Conservation (phyloP, 2,888 invertebrate genomes). For the Syrista parreyssii region DNA sequence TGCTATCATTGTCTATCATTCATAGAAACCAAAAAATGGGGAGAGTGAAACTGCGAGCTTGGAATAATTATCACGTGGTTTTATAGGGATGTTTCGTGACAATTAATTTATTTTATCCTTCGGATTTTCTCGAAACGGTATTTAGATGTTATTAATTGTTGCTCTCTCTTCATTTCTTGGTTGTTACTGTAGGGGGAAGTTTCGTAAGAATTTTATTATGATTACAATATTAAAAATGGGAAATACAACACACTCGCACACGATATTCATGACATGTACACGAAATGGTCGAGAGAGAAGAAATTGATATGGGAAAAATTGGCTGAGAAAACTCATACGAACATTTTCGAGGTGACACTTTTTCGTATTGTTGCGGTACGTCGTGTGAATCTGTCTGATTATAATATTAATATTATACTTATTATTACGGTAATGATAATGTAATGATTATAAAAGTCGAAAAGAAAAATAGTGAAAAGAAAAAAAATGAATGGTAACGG, state of each 20-base stretch:
- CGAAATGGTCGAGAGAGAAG: conserved; percentile 19
- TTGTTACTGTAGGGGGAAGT: background rate
- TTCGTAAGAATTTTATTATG: conserved; percentile 38
- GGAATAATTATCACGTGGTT: background rate
- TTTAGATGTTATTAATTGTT: background rate
- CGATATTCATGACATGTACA: background rate
- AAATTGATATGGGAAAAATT: conserved; percentile 24
- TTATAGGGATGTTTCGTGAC: background rate
- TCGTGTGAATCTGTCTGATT: conserved; percentile 62
- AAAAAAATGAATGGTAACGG: conserved; percentile 1
- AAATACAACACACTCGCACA: conserved; percentile 29
- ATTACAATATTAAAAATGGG: conserved; percentile 38
- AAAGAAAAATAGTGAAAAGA: conserved; percentile 11
- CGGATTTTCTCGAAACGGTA: background rate
- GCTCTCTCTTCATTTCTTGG: background rate
- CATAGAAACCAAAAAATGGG: background rate
- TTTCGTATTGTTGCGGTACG: conserved; percentile 55
- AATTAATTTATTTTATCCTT: background rate
- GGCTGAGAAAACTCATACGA: conserved; percentile 30
- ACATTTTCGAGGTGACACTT: conserved; percentile 24
- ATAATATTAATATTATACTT: conserved; percentile 62
- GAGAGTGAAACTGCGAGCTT: background rate
- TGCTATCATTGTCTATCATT: background rate
- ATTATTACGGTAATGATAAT: conserved; percentile 61
- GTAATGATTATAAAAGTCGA: conserved; percentile 58